These are phyloP conservation scores for Lycocorax pyrrhopterus DNA, from an alignment of 2,113 vertebrate genomes.

Conservation along the genomic window DNA sequence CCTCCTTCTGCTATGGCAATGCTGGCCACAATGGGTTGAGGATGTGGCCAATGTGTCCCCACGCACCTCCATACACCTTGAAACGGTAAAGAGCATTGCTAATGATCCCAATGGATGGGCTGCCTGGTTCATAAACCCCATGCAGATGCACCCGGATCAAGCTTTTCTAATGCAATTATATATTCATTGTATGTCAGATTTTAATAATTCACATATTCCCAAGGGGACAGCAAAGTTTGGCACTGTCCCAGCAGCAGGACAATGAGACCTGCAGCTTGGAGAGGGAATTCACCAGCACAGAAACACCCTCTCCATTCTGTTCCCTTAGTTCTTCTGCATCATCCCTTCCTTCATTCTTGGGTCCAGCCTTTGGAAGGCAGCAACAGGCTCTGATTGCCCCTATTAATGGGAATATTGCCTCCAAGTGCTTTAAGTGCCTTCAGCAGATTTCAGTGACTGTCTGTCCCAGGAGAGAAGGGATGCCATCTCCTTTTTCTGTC, in stretches of 20 bases:
- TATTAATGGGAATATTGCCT: neutral
- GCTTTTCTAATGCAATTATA: neutral
- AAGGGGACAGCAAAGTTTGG: neutral
- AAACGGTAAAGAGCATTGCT: neutral
- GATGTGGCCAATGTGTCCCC: accelerated
- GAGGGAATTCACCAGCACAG: neutral
- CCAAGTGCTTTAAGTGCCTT: neutral
- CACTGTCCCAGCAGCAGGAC: neutral
- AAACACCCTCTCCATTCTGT: neutral
- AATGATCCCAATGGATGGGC: neutral
- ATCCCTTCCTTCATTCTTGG: neutral
- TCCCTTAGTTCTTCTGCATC: neutral
- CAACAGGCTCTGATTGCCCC: neutral
- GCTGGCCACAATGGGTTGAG: neutral
- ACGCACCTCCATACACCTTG: accelerated
- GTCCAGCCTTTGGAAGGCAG: neutral
- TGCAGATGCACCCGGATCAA: neutral
- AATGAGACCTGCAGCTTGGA: neutral
- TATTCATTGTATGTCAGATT: neutral
- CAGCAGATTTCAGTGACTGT: neutral
- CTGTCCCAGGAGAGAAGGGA: neutral
- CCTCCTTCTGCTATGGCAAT: neutral
- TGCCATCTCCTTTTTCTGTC: neutral
- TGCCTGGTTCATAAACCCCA: neutral
- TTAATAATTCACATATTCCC: neutral